Conservation (phyloP, 2,113 vertebrate species). For the Geothlypis trichas region DNA sequence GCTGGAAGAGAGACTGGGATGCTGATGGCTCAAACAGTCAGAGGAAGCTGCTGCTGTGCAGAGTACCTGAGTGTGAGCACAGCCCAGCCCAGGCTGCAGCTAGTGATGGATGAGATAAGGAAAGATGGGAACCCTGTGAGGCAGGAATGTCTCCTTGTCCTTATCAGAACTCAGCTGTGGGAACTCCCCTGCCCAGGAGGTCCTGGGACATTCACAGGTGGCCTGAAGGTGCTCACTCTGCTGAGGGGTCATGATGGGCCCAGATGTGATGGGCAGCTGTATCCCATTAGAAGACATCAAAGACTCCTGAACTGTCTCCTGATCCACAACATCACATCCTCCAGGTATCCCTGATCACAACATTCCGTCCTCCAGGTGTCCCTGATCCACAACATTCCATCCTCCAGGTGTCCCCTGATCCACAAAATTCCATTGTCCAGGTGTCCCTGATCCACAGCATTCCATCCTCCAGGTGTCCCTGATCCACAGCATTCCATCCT, state of each 20-base stretch:
- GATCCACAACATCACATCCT: too few species aligned
- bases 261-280: not conserved
- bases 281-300: fast-evolving
- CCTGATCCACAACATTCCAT: too few species aligned
- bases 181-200: not conserved
- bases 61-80: not conserved
- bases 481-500: not conserved
- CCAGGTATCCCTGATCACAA: not conserved
- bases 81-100: not conserved
- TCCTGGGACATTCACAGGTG: fast-evolving
- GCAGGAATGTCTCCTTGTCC: not conserved
- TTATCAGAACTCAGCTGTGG: not conserved
- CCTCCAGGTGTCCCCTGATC: too few species aligned
- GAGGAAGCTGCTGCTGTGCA: too few species aligned
- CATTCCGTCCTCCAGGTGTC: too few species aligned
- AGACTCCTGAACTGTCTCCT: fast-evolving
- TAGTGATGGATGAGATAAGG: not conserved
- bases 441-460: not conserved
- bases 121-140: not conserved
- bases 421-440: not conserved
- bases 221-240: not conserved
- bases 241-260: not conserved
- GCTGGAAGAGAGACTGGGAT: not conserved
- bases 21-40: not conserved
- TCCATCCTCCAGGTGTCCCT: too few species aligned